Evolutionary conservation across 2,113 vertebrate genomes (phyloP), one percentile per base, ranked within the genome.

Genomic region (Podarcis raffonei): DNA sequence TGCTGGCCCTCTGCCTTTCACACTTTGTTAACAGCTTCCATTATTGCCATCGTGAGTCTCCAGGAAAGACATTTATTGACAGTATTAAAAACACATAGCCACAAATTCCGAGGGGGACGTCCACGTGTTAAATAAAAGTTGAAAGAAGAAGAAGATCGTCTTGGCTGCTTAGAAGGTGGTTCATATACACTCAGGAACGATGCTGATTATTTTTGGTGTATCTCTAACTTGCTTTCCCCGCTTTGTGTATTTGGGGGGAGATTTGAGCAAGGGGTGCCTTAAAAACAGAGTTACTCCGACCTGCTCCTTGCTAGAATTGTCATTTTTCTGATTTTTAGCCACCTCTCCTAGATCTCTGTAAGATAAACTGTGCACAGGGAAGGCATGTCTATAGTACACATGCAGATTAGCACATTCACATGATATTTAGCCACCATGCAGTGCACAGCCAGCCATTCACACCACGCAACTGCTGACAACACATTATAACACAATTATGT

Each of bases 1-100:
- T 97, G 97, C 96, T 95, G 96, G 97, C 95, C 96, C 94, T 91
- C 96, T 96, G 97, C 97, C 97, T 97, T 97, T 98, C 97, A 97
- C 97, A 97, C 96, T 97, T 96, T 94, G 96, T 98, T 98, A 98
- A 97, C 97, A 97, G 95, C 94, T 95, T 92, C 93, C 94, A 96
- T 98, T 97, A 97, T 96, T 96, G 94, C 95, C 93, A 96, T 95
- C 97, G 95, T 92, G 94, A 96, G 96, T 97, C 95, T 92, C 91
- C 91, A 96, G 96, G 95, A 97, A 97, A 78, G 96, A 93, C 86
- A 94, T 98, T 98, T 98, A 98, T 97, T 97, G 97, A 97, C 96
- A 96, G 96, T 96, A 96, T 97, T 98, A 97, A 97, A 98, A 96
- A 97, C 96, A 95, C 94, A 95, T 95, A 94, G 94, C 96, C 94